Evolutionary conservation across 2,797 vertebrate species (phyloP).

Genomic region (Sarcoramphus papa): DNA sequence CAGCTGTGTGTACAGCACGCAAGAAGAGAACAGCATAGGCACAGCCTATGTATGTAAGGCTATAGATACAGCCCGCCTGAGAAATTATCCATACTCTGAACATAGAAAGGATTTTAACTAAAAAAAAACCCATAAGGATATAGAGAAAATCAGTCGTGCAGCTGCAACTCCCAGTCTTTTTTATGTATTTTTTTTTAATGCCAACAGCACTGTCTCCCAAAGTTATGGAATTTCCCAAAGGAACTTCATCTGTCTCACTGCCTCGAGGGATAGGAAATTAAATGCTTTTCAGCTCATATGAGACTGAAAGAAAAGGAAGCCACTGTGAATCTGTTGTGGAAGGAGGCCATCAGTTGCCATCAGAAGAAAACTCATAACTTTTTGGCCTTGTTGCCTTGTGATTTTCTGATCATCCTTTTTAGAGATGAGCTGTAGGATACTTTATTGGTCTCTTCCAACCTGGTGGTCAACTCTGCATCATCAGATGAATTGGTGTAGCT

Average conservation of each 20-base stretch:
- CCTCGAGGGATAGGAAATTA: background rate
- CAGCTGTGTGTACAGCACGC: background rate
- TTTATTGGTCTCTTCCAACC: background rate
- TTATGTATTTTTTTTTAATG: background rate
- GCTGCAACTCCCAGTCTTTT: background rate
- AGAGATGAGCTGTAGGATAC: background rate
- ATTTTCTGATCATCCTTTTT: background rate
- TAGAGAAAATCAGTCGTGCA: background rate
- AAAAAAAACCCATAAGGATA: background rate
- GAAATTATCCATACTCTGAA: background rate
- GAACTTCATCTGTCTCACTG: background rate
- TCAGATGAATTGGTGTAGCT: background rate
- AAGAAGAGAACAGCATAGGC: background rate
- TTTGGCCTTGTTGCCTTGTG: background rate
- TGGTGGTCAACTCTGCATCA: background rate
- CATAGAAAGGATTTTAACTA: background rate
- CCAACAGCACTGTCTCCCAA: background rate
- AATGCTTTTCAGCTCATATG: background rate
- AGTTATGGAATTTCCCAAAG: background rate
- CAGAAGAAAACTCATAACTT: background rate
- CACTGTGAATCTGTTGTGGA: background rate
- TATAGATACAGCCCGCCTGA: background rate
- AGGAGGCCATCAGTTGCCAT: background rate
- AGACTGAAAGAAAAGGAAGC: background rate
- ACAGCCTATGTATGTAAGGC: background rate